A percentile compares a stretch with the other conserved stretches of the same genome.
phyloP scores from a whole-genome alignment of 2,888 invertebrate genomes.

The Drosophila bunnanda region DNA sequence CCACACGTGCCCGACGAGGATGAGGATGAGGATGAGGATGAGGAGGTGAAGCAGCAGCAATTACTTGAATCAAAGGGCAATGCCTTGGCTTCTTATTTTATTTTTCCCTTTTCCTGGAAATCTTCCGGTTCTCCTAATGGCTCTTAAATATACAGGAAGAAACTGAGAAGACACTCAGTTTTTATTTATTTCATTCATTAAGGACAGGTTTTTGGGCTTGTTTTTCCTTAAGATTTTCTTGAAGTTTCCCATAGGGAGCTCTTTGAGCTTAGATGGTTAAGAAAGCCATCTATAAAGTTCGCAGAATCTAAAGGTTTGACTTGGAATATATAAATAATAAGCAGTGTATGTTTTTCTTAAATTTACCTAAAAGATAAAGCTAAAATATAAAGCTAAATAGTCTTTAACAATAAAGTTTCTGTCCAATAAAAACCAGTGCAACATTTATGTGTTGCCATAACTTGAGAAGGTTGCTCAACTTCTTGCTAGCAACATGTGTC shows the following conservation, averaged over 20 bases:
- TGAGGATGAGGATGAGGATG: neutral
- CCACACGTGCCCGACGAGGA: conserved; percentile 26
- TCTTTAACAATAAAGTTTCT: too few relatives aligned
- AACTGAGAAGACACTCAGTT: neutral
- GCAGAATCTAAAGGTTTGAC: too few relatives aligned
- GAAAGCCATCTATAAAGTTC: neutral
- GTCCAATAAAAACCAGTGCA: too few relatives aligned
- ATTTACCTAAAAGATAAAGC: too few relatives aligned
- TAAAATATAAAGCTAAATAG: too few relatives aligned
- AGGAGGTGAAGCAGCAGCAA: neutral
- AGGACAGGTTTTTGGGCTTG: neutral
- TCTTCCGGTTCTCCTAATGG: neutral
- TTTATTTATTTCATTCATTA: neutral
- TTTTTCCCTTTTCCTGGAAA: neutral
- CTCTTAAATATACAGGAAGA: conserved; percentile 4
- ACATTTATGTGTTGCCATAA: too few relatives aligned
- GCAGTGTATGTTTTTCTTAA: too few relatives aligned
- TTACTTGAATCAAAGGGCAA: conserved; percentile 24
- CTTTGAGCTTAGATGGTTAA: too few relatives aligned
- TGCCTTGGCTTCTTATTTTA: conserved; percentile 2
- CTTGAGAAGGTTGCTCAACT: too few relatives aligned
- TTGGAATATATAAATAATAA: too few relatives aligned
- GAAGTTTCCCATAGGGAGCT: neutral
- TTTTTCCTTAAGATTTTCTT: neutral
- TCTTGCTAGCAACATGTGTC: too few relatives aligned